Evolutionary conservation across 2,797 vertebrate species (phyloP).

Genomic region (Discoglossus pictus): DNA sequence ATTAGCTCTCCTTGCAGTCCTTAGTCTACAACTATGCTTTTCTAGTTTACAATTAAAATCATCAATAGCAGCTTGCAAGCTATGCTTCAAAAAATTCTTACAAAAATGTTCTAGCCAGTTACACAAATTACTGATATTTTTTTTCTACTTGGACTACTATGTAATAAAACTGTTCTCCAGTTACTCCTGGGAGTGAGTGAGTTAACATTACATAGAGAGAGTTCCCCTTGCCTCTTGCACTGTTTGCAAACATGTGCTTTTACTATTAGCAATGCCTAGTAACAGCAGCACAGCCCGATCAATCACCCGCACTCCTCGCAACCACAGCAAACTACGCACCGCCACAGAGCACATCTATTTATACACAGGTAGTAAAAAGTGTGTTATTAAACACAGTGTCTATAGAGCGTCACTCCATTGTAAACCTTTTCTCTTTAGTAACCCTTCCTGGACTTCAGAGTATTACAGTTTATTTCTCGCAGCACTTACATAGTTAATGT

Average conservation of each 20-base stretch:
- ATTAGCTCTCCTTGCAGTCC: too few species aligned
- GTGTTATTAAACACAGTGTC: slow-evolving; percentile 41
- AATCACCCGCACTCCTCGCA: slow-evolving; percentile 13
- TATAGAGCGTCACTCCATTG: slow-evolving; percentile 20
- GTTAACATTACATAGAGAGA: background rate
- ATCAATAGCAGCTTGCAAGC: too few species aligned
- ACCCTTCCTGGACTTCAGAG: background rate
- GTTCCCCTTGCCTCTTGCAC: background rate
- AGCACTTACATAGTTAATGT: too few species aligned
- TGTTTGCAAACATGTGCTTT: slow-evolving; percentile 1
- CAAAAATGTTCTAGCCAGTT: too few species aligned
- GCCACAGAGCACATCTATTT: slow-evolving; percentile 22
- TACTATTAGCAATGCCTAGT: slow-evolving; percentile 7
- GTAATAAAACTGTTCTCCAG: too few species aligned
- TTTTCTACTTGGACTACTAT: too few species aligned
- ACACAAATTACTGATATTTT: too few species aligned
- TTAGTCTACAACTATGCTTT: too few species aligned
- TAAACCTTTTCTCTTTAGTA: slow-evolving; percentile 34
- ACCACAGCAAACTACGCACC: background rate
- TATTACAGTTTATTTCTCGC: too few species aligned
- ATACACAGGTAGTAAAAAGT: slow-evolving; percentile 33
- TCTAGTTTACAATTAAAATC: too few species aligned
- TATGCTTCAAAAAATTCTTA: too few species aligned
- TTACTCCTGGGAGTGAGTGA: too few species aligned
- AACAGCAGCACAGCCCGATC: background rate